Evolutionary conservation across 1,140 invertebrate genomes (phyloP), one percentile per base, ranked within the genome.

Genomic region (Neelides sp.): DNA sequence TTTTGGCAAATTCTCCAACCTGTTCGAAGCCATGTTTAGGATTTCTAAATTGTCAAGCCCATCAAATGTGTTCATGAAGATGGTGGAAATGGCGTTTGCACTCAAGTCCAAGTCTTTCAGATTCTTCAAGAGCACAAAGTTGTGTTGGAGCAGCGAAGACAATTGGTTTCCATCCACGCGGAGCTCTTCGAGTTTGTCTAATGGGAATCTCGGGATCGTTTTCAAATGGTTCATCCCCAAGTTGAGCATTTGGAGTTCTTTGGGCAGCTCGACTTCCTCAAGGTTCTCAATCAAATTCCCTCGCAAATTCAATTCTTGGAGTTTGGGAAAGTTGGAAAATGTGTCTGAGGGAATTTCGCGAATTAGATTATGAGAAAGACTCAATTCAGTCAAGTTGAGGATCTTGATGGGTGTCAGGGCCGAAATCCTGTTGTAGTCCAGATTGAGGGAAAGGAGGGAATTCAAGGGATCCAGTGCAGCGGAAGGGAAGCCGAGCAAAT

Each of bases 381-480:
- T 76, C 22, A 88, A 64, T 26, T 68, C 71, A n/a, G 73, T 78
- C 1, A 80, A 71, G 49, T 70, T 65, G 44, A 66, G 55, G 20
- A 69, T 58, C n/a, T 62, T 51, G 34, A 55, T 60, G 35, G 65
- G 62, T 0, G 85, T 86, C 4, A 93, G 65, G 2, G 85, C 86
- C 0, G 84, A 82, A 4, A 94, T 83, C 55, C 87, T 73, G 66
- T 94, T 94, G 64, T 80, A 90, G 54, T 87, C 83, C 54, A 92
- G 64, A 60, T 82, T 78, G 0, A 93, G 71, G 17, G 76, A 75
- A 12, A 73, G 74, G 2, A 94, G 67, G n/a, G 75, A 76, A 0
- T 80, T 79, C 19, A 92, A 65, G 4, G 80, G 73, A 17, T 77
- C 77, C 3, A 92, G 66, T 7, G 85, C 83, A 15, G 79, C 77